Percentiles rank a stretch among this genome's conserved stretches.
Evolutionary conservation across 2,888 invertebrate species (phyloP).

Genomic region (Troides oblongomaculatus): DNA sequence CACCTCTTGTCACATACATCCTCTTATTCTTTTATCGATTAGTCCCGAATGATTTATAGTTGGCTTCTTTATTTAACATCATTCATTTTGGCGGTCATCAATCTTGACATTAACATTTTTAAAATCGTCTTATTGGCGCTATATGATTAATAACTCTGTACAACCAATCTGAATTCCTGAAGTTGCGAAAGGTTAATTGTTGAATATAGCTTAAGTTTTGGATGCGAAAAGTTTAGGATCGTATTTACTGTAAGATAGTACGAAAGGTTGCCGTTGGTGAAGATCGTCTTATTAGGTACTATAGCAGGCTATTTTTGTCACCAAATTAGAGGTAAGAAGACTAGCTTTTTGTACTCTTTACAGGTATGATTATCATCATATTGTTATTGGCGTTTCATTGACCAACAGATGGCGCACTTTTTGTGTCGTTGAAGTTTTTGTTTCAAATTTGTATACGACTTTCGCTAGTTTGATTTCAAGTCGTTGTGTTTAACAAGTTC

Average conservation of each 20-base stretch:
- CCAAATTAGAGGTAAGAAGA: no score
- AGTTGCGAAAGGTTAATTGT: background rate
- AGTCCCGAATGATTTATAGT: conserved; percentile 53
- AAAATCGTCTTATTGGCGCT: conserved; percentile 8
- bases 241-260: no score
- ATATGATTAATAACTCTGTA: conserved; percentile 24
- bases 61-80: conserved; percentile 41
- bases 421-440: no score
- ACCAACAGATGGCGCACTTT: no score
- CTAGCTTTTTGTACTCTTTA: no score
- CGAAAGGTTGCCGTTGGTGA: no score
- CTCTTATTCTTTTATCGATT: conserved; percentile 42
- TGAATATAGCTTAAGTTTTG: background rate
- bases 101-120: conserved; percentile 29
- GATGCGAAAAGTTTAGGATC: no score
- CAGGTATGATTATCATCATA: no score
- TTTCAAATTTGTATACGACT: background rate
- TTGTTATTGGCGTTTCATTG: no score
- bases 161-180: conserved; percentile 12
- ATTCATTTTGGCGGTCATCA: conserved; percentile 27
- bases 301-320: no score
- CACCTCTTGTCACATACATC: conserved; percentile 35
- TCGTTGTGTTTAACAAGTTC: background rate
- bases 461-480: background rate
- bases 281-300: no score